phyloP scores from a whole-genome alignment of 37 sponge, comb jelly and placozoan species.

The Halichondria panicea region DNA sequence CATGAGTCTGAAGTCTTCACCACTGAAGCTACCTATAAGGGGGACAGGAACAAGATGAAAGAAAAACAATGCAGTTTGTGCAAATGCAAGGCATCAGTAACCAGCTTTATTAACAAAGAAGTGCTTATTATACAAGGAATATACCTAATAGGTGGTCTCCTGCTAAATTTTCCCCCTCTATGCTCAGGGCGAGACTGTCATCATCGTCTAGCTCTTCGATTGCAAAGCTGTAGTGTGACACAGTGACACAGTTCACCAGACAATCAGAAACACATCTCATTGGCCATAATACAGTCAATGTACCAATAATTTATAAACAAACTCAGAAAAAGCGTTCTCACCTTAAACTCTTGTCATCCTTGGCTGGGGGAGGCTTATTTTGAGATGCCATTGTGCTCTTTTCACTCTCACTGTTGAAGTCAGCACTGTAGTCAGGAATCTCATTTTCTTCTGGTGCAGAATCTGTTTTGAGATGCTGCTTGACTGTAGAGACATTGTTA shows the following conservation, averaged over 20 bases:
- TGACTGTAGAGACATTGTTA: not conserved
- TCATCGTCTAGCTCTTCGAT: not conserved
- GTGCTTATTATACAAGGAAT: too few relatives aligned
- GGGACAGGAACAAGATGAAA: not conserved
- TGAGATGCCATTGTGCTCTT: not conserved
- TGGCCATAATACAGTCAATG: too few relatives aligned
- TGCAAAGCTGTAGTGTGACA: not conserved
- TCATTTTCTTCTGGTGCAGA: not conserved
- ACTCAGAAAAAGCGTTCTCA: not conserved
- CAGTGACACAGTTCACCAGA: too few relatives aligned
- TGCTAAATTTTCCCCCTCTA: not conserved
- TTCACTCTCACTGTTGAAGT: slow-evolving; percentile 6
- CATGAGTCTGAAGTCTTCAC: not conserved
- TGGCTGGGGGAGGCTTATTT: not conserved
- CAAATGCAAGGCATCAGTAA: too few relatives aligned
- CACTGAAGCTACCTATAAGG: slow-evolving; percentile 2
- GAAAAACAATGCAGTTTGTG: too few relatives aligned
- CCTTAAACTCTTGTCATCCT: slow-evolving; percentile 1
- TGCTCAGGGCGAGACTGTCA: not conserved
- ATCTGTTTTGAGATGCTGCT: not conserved
- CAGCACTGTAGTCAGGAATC: not conserved
- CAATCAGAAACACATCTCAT: too few relatives aligned
- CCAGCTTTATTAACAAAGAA: too few relatives aligned
- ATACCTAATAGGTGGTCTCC: not conserved
- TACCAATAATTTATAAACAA: too few relatives aligned